Conservation (phyloP, 1,140 invertebrate species). For the Drosophila malerkotliana region DNA sequence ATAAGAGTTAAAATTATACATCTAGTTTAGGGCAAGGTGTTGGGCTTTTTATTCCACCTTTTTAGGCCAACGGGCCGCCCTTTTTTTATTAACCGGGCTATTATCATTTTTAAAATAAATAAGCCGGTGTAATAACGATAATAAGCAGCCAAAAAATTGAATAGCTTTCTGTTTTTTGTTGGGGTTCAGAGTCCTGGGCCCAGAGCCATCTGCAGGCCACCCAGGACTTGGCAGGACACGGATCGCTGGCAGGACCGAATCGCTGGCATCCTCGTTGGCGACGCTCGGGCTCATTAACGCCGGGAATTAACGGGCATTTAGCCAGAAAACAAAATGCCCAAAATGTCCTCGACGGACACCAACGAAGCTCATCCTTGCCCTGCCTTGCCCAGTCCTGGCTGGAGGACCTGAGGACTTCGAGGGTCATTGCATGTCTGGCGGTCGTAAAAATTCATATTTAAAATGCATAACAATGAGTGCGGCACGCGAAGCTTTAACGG, state of each 20-base stretch:
- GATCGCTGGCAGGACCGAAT: neutral
- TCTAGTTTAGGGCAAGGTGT: conserved; percentile 20
- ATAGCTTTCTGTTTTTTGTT: conserved; percentile 1
- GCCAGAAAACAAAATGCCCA: conserved; percentile 43
- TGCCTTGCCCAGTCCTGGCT: too few relatives aligned
- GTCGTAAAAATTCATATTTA: conserved; percentile 75
- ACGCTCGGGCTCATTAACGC: conserved; percentile 70
- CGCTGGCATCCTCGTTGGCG: conserved; percentile 19
- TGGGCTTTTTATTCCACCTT: neutral
- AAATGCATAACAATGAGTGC: conserved; percentile 80
- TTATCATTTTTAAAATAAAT: conserved; percentile 44
- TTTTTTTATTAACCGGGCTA: conserved; percentile 20
- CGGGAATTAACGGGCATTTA: conserved; percentile 73
- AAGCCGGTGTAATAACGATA: conserved; percentile 30
- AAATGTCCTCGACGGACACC: conserved; percentile 41
- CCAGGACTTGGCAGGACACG: conserved; percentile 14
- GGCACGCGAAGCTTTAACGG: conserved; percentile 61
- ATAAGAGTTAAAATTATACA: neutral
- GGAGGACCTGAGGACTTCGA: neutral
- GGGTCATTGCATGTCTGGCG: conserved; percentile 63
- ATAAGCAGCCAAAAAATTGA: conserved; percentile 46
- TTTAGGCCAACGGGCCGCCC: neutral
- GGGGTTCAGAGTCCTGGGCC: neutral
- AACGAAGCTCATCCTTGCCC: conserved; percentile 11
- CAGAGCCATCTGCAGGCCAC: conserved; percentile 42